phyloP scores from a whole-genome alignment of 1,140 invertebrate genomes.

The Trissolcus basalis region DNA sequence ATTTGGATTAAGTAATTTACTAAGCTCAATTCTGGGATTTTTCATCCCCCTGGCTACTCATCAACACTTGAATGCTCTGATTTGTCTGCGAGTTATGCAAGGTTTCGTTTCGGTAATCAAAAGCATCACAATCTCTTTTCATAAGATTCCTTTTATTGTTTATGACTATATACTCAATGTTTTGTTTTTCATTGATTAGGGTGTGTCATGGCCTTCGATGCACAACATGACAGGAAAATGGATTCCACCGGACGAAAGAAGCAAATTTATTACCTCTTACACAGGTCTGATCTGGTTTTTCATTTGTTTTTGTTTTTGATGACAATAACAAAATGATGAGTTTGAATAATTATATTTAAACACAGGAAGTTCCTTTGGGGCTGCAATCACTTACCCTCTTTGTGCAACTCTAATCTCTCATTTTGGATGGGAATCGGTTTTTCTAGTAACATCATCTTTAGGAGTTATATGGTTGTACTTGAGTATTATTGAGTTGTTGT shows the following conservation, averaged over 20 bases:
- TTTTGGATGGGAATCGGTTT: constrained; percentile 85
- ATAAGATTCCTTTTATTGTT: too few species aligned
- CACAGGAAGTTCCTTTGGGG: constrained; percentile 82
- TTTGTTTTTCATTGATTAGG: too few species aligned
- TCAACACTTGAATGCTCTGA: constrained; percentile 78
- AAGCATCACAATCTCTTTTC: too few species aligned
- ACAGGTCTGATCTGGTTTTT: constrained; percentile 76
- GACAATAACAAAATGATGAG: too few species aligned
- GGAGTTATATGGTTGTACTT: constrained; percentile 85
- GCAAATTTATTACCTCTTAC: constrained; percentile 83
- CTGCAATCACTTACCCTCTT: constrained; percentile 82
- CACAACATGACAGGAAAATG: constrained; percentile 89
- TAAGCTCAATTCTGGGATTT: constrained; percentile 83
- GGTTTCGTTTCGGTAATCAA: constrained; percentile 82
- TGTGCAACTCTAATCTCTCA: constrained; percentile 81
- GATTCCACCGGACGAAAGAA: constrained; percentile 88
- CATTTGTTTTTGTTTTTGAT: not conserved
- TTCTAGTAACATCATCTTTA: constrained; percentile 81
- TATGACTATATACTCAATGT: too few species aligned
- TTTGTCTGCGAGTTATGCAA: constrained; percentile 82
- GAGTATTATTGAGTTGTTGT: too few species aligned
- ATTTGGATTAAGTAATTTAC: constrained; percentile 83
- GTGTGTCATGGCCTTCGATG: constrained; percentile 88
- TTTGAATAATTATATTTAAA: not conserved
- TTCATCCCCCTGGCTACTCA: constrained; percentile 81